Base-by-base conservation (phyloP, 1,140 invertebrate species). In the Heterodera carotae region DNA sequence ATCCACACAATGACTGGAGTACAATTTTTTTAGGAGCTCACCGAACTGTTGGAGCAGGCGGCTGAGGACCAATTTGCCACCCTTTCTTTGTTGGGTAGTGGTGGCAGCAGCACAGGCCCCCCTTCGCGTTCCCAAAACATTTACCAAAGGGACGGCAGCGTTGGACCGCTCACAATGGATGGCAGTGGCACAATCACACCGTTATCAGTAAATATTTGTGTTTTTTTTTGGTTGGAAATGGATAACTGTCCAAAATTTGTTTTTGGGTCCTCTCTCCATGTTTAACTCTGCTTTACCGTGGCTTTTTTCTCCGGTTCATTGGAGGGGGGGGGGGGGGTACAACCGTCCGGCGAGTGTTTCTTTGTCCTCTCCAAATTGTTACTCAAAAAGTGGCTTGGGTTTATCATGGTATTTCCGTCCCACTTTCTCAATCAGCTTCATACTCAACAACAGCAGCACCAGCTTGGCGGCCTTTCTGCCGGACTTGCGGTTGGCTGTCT, bases 1-100 rank as follows among this genome's bases (percentile, higher is more conserved):
- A 33, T 67, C 15, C 64, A 33, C 15, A 0, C 15, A 22, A 67
- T 22, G 25, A n/a, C 31, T 48, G 34, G 67, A 10, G 6, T 18
- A 1, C 18, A 71, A 60, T n/a, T 7, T 53, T 29, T 71, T 1
- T 12, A 74, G 72, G 72, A 74, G 6, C 10, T 74, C 25, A 74
- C 33, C 2, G 72, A 62, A 15, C 10, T 74, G 59, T 25, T 74
- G 31, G 72, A 74, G 64, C 53, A 74, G 64, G 72, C 72, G 33
- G 72, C 72, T 18, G 53, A 66, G 34, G 72, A 74, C 1, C 53
- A 74, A 62, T 74, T 74, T 10, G 72, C 56, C 59, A 74, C 56
- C 2, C 33, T 74, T 22, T 74, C 72, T 25, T 33, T 74, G 25
- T 7, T 12, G 6, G 62, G 60, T 18, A 18, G n/a, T 5, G 60